A percentile compares a stretch with the other conserved stretches of the same genome.
Conservation (phyloP, 2,113 vertebrate genomes). For the Setophaga petechia region DNA sequence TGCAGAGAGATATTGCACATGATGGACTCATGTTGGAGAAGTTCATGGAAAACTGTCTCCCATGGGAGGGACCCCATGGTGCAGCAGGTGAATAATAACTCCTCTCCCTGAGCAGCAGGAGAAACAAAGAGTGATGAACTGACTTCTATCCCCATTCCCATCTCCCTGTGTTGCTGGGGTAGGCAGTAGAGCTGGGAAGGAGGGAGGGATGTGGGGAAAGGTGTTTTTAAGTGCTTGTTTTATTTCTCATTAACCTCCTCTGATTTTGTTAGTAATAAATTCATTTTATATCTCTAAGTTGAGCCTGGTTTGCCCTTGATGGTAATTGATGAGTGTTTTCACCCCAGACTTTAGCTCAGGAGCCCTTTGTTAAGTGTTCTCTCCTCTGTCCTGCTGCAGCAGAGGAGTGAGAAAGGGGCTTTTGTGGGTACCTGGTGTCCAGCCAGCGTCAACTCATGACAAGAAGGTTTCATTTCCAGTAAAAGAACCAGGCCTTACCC, state of each 20-base stretch:
- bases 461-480: neutral
- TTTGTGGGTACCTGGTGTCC: neutral
- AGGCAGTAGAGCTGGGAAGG: neutral
- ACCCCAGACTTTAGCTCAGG: neutral
- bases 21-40: neutral
- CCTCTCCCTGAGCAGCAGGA: neutral
- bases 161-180: neutral
- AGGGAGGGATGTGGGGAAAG: neutral
- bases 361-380: neutral
- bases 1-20: neutral
- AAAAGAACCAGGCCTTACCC: neutral
- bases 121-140: neutral
- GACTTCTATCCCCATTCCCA: neutral
- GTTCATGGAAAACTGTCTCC: too few species aligned
- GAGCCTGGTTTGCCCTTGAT: neutral
- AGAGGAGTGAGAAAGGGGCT: accelerated
- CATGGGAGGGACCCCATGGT: accelerated
- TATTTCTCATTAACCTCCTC: neutral
- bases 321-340: neutral
- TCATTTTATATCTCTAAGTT: neutral
- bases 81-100: neutral
- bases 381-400: neutral
- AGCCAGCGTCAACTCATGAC: accelerated
- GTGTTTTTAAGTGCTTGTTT: neutral
- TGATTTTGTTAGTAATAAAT: neutral